Evolutionary conservation across 1,140 invertebrate species (phyloP), one percentile per base, ranked within the genome.

Genomic region (Apocrypta bakeri): DNA sequence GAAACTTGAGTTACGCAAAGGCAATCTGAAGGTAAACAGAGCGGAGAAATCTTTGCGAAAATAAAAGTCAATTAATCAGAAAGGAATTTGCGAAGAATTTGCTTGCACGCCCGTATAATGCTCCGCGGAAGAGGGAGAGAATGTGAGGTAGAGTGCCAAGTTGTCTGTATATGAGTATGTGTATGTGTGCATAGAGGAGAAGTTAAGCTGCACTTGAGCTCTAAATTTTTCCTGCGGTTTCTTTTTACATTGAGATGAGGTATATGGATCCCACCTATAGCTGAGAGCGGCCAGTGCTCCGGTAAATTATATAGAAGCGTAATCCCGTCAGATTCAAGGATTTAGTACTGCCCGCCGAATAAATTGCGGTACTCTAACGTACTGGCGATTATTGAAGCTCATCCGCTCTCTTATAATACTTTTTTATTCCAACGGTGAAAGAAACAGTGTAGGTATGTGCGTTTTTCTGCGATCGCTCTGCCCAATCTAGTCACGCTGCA

Each of bases 41-140:
- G 21, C 1, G 48, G 6, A 17, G 48, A 56, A 56, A 56, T 21
- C 21, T 56, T 21, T 56, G 48, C 48, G 48, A 2, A 56, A 56
- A 56, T 56, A 56, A 56, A 56, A 17, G 21, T 56, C 48, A 56
- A 56, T 56, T 56, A 56, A 56, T 56, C 48, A 56, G 48, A 56
- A 56, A 56, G 48, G 48, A 56, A 56, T 56, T 56, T 56, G 48
- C 48, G 48, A n/a, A n/a, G 48, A 56, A 56, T 56, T 56, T 56
- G 48, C 48, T 17, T 17, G 48, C 14, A 17, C 48, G 1, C 48
- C 14, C 48, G 48, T n/a, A 21, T 56, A 56, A 56, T 56, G 48
- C n/a, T n/a, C n/a, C n/a, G n/a, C n/a, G n/a, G n/a, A n/a, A n/a
- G n/a, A n/a, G n/a, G n/a, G n/a, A n/a, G n/a, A n/a, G n/a, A n/a